Conservation (phyloP, 2,113 vertebrate species). For the Dasypus novemcinctus region DNA sequence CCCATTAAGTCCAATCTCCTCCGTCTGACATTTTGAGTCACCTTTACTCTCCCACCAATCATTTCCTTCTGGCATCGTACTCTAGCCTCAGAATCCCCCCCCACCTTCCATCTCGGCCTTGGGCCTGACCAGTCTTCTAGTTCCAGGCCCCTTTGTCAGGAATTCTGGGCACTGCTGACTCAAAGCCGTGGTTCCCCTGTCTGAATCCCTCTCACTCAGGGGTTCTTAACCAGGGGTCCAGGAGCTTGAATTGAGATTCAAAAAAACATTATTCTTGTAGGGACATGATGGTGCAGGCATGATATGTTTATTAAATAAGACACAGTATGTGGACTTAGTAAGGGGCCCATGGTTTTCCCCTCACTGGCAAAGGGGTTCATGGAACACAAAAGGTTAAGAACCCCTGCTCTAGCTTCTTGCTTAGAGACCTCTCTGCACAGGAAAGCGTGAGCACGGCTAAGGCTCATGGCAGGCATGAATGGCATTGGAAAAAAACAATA, state of each 20-base stretch:
- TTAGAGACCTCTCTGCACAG: neutral
- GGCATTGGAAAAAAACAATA: neutral
- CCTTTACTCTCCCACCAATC: neutral
- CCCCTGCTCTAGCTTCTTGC: neutral
- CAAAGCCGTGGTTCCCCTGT: neutral
- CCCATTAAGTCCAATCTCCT: neutral
- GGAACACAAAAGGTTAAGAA: too few relatives aligned
- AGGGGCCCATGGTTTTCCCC: too few relatives aligned
- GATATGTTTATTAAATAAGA: too few relatives aligned
- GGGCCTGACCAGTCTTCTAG: neutral
- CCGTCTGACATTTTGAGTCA: neutral
- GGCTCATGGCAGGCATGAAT: neutral
- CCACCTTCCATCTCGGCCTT: rapidly evolving
- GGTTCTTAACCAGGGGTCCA: too few relatives aligned
- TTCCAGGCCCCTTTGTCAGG: neutral
- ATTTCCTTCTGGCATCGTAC: neutral
- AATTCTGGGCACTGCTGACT: neutral
- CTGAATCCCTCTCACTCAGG: neutral
- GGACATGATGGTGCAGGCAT: too few relatives aligned
- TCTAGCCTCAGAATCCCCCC: neutral
- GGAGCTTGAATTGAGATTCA: too few relatives aligned
- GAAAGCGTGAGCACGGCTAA: neutral
- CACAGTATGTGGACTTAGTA: too few relatives aligned
- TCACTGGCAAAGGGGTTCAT: too few relatives aligned
- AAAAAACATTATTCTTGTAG: too few relatives aligned